Evolutionary conservation across 2,888 invertebrate species (phyloP).

Genomic region (Pristionchus mayeri): DNA sequence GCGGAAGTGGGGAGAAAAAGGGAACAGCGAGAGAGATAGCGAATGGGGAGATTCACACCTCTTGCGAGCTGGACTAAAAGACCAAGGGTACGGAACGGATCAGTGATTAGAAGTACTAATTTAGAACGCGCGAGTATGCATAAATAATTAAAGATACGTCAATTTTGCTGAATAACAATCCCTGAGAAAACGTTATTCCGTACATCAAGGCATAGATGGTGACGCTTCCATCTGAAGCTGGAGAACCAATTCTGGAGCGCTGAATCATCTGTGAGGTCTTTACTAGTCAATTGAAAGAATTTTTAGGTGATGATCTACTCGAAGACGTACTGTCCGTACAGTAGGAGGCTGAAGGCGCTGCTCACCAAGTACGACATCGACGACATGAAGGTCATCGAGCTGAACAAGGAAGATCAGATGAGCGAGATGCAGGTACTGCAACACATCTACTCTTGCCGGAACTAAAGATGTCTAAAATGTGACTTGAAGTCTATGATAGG

Average conservation of each 20-base stretch:
- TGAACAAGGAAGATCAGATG: conserved; percentile 62
- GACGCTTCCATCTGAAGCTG: too few relatives aligned
- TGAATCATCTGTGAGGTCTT: too few relatives aligned
- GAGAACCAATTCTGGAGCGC: too few relatives aligned
- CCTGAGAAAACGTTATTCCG: too few relatives aligned
- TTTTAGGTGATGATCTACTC: conserved; percentile 67
- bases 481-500: too few relatives aligned
- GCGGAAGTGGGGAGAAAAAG: conserved; percentile 41
- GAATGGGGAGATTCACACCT: conserved; percentile 5
- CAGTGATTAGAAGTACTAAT: neutral
- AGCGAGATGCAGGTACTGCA: conserved; percentile 65
- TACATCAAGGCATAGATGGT: too few relatives aligned
- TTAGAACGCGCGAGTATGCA: neutral
- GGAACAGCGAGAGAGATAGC: neutral
- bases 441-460: too few relatives aligned
- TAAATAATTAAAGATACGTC: too few relatives aligned
- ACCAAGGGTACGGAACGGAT: neutral
- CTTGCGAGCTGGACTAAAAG: conserved; percentile 14
- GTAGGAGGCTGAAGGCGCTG: conserved; percentile 62
- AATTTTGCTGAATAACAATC: too few relatives aligned
- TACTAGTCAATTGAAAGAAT: too few relatives aligned
- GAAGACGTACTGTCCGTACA: conserved; percentile 71
- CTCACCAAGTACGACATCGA: conserved; percentile 63
- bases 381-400: conserved; percentile 66
- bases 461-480: too few relatives aligned